Evolutionary conservation across 2,888 invertebrate species (phyloP), one percentile per base, ranked within the genome.

Genomic region (Sinelater perroti): DNA sequence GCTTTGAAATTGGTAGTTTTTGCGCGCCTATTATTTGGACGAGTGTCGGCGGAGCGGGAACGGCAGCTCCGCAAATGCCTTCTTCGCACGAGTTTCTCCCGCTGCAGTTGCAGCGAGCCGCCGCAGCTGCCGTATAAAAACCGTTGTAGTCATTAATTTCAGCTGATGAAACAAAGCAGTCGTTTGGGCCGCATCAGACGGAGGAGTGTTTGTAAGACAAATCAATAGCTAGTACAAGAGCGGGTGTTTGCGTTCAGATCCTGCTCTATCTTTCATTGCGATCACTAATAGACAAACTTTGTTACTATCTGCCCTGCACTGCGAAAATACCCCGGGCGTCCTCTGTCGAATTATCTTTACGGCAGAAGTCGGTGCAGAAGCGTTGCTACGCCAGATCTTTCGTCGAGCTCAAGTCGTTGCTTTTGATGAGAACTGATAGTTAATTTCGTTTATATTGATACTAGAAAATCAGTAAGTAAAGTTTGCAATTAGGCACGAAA

Each of bases 241-340:
- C 57, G 58, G 61, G 60, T 50, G 64, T 63, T 63, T 64, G 61
- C 63, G 53, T 63, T 60, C 49, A 61, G 54, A 65, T 60, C 61
- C 66, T 57, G 56, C 60, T 63, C 64, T 68, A 70, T 70, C 68
- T 67, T 61, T 65, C 67, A 68, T 67, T 68, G 67, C 65, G 64
- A 71, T 70, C 70, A 62, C 69, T 70, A 70, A 70, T 70, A 69
- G 69, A 68, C 67, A 65, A 69, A 71, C 68, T 70, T 70, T 69
- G 70, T 68, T 70, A 70, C 63, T 60, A 67, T 67, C 66, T 61
- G 60, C 56, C 52, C 60, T 59, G 56, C 62, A 56, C 45, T 52
- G 31, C 40, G 57, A 62, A 63, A 61, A 55, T 52, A 56, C 60
- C 50, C 45, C 56, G 28, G 60, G 64, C 59, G 11, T 10, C 42